Conservation (phyloP, 2,888 invertebrate species). For the Dasysyrphus tricinctus region DNA sequence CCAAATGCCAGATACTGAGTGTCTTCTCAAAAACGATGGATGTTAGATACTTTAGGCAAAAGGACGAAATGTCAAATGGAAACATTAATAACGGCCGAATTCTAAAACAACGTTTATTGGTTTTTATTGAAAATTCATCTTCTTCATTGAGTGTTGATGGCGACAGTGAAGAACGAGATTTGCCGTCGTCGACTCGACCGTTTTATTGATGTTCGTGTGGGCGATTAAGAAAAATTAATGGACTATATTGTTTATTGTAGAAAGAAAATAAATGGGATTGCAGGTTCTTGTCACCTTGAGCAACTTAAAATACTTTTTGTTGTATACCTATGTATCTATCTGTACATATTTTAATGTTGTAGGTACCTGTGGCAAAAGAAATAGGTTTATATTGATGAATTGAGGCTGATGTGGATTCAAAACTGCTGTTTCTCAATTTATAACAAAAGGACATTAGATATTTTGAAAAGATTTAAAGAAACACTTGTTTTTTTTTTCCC, state of each 20-base stretch:
- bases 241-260: background rate
- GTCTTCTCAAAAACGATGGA: background rate
- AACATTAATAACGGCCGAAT: background rate
- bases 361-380: too few relatives aligned
- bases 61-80: background rate
- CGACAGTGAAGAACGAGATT: background rate
- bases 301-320: too few relatives aligned
- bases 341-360: too few relatives aligned
- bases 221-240: background rate
- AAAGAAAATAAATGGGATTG: background rate
- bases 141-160: background rate
- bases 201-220: background rate
- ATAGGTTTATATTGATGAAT: too few relatives aligned
- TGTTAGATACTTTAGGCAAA: background rate
- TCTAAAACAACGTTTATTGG: background rate
- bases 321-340: too few relatives aligned
- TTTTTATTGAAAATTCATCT: slow-evolving; percentile 6
- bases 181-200: background rate
- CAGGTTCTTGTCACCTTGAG: too few relatives aligned
- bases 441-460: too few relatives aligned
- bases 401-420: too few relatives aligned
- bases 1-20: background rate
- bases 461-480: too few relatives aligned
- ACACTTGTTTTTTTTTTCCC: too few relatives aligned
- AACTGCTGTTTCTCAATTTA: too few relatives aligned